A percentile compares a stretch with the other conserved stretches of the same genome.
Evolutionary conservation across 2,113 vertebrate genomes (phyloP).

Genomic region (Danio rerio): DNA sequence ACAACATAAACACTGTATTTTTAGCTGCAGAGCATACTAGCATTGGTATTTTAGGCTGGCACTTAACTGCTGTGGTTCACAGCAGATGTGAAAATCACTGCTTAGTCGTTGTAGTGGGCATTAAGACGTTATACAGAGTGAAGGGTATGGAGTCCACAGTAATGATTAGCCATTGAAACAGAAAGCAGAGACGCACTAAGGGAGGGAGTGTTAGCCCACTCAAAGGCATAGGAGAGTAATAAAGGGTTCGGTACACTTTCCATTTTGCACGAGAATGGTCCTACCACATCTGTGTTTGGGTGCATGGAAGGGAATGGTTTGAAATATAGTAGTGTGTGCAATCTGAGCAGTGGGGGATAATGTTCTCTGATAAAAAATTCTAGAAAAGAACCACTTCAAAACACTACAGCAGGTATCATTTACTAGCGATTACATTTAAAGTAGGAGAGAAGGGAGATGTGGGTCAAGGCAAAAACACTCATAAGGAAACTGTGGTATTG

Average conservation of each 20-base stretch:
- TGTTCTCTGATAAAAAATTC: constrained; percentile 38
- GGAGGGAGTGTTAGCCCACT: constrained; percentile 24
- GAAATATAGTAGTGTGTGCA: constrained; percentile 37
- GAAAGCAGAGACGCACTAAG: constrained; percentile 47
- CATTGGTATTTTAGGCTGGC: constrained; percentile 12
- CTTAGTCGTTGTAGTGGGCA: constrained; percentile 37
- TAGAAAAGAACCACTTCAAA: constrained; percentile 40
- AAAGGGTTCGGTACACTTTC: constrained; percentile 29
- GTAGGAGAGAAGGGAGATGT: not conserved
- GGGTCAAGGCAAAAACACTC: not conserved
- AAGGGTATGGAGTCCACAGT: constrained; percentile 51
- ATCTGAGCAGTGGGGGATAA: constrained; percentile 47
- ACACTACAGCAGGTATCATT: constrained; percentile 13
- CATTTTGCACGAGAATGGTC: constrained; percentile 2
- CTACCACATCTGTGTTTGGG: not conserved
- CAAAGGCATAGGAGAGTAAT: constrained; percentile 42
- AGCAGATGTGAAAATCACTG: constrained; percentile 56
- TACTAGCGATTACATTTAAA: constrained; percentile 34
- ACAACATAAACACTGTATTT: not conserved
- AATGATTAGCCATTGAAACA: constrained; percentile 58
- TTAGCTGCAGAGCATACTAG: constrained; percentile 28
- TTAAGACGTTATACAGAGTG: constrained; percentile 44
- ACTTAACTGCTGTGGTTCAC: constrained; percentile 48
- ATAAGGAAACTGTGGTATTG: not conserved
- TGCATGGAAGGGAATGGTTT: constrained; percentile 15